phyloP scores from a whole-genome alignment of 2,113 vertebrate genomes.

The Synchiropus splendidus region DNA sequence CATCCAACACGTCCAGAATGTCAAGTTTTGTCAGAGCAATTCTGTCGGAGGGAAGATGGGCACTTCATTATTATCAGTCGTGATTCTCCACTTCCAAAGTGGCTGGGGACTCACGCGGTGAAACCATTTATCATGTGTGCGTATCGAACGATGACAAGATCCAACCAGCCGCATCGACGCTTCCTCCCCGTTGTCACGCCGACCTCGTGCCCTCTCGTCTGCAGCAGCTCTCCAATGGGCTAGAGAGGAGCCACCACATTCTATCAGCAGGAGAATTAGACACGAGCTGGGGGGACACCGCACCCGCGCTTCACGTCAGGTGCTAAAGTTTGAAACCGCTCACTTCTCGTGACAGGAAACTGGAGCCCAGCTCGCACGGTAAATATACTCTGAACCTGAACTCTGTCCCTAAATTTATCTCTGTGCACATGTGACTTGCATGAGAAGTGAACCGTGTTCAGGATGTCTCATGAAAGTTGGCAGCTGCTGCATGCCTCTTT shows the following conservation, averaged over 20 bases:
- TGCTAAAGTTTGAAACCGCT: slow-evolving; percentile 15
- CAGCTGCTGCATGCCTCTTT: slow-evolving; percentile 3
- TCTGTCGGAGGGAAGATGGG: slow-evolving; percentile 52
- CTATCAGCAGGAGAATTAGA: too few relatives aligned
- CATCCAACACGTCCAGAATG: slow-evolving; percentile 88
- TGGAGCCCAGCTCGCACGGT: slow-evolving; percentile 33
- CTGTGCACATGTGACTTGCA: slow-evolving; percentile 49
- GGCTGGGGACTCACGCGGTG: slow-evolving; percentile 80
- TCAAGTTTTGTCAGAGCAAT: slow-evolving; percentile 96
- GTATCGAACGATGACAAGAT: slow-evolving; percentile 89
- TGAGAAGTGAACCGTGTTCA: slow-evolving; percentile 41
- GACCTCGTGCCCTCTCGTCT: slow-evolving; percentile 89
- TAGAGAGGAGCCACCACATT: slow-evolving; percentile 36
- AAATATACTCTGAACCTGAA: slow-evolving; percentile 47
- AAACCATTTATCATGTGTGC: slow-evolving; percentile 98
- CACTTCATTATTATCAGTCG: too few relatives aligned
- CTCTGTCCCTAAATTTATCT: slow-evolving; percentile 60
- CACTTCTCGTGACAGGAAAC: slow-evolving; percentile 43
- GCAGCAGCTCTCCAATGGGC: slow-evolving; percentile 86
- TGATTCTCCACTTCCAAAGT: too few relatives aligned
- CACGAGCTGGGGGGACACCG: background rate
- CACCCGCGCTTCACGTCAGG: too few relatives aligned
- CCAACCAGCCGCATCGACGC: slow-evolving; percentile 93
- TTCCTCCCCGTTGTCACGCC: slow-evolving; percentile 95
- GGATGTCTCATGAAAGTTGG: slow-evolving; percentile 42